These are phyloP conservation scores for Lanistes nyassanus DNA, from an alignment of 1,140 invertebrate species.

Conservation along the genomic window DNA sequence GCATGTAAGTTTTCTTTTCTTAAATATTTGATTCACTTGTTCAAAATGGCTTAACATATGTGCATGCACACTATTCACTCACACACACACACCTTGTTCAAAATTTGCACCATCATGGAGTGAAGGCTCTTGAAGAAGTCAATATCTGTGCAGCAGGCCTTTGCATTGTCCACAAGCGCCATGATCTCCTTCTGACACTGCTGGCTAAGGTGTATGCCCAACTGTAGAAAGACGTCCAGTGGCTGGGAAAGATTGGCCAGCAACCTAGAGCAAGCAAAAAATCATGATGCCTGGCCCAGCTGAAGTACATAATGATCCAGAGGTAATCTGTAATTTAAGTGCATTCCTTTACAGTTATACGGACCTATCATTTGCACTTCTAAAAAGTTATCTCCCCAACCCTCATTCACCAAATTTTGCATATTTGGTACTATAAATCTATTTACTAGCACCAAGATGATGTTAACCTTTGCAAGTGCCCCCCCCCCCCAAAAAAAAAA, in stretches of 20 bases:
- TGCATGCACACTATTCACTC: too few species aligned
- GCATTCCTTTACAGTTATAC: too few species aligned
- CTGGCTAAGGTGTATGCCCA: conserved; percentile 12
- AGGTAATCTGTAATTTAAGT: too few species aligned
- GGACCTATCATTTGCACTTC: too few species aligned
- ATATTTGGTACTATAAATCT: too few species aligned
- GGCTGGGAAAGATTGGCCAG: conserved; percentile 42
- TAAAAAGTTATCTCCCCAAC: too few species aligned
- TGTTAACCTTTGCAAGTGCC: too few species aligned
- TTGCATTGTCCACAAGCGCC: conserved; percentile 29
- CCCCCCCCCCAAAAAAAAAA: too few species aligned
- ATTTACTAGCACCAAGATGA: too few species aligned
- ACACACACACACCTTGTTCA: conserved; percentile 31
- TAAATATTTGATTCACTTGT: too few species aligned
- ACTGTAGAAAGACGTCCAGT: conserved; percentile 34
- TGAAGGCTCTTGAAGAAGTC: conserved; percentile 31
- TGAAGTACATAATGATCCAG: not conserved
- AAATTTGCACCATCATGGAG: conserved; percentile 28
- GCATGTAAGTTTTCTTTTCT: too few species aligned
- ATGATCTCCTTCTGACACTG: conserved; percentile 30
- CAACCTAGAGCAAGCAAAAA: conserved; percentile 28
- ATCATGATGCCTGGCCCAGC: not conserved
- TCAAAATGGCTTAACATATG: not conserved
- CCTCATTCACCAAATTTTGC: too few species aligned
- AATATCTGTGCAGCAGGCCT: conserved; percentile 32